phyloP scores from a whole-genome alignment of 2,113 vertebrate species.

The Caranx melampygus region DNA sequence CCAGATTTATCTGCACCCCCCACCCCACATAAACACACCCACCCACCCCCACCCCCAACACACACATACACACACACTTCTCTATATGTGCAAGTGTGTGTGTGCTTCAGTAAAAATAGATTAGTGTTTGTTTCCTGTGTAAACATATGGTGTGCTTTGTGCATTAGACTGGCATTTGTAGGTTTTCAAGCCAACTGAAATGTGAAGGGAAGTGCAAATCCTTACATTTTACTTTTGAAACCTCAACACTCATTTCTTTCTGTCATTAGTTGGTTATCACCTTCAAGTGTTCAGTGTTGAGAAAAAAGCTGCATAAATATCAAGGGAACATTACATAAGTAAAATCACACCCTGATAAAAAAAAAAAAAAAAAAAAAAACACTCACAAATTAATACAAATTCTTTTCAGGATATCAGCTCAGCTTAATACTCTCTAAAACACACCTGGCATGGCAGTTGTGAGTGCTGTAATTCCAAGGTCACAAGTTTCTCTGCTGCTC shows the following conservation, averaged over 20 bases:
- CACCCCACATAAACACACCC: too few species aligned
- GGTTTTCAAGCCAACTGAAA: neutral
- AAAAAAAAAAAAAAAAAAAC: too few species aligned
- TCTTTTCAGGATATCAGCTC: neutral
- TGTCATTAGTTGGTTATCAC: too few species aligned
- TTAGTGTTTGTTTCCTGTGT: conserved; percentile 6
- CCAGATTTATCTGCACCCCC: conserved; percentile 26
- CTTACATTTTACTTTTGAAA: too few species aligned
- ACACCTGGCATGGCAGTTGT: neutral
- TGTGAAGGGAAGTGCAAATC: too few species aligned
- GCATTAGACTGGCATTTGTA: conserved; percentile 1
- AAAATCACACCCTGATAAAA: neutral
- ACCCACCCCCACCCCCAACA: too few species aligned
- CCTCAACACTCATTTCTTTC: too few species aligned
- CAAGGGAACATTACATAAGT: neutral
- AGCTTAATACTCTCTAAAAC: conserved; percentile 6
- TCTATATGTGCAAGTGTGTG: neutral
- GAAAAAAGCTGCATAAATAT: neutral
- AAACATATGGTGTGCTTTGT: conserved; percentile 42
- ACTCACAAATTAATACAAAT: neutral
- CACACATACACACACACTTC: neutral
- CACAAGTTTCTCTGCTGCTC: conserved; percentile 13
- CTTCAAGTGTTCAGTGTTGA: neutral
- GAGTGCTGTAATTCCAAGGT: conserved; percentile 44
- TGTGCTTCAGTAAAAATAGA: conserved; percentile 22